Evolutionary conservation across 35 echinoderm and acorn worm genomes (phyloP), one percentile per base, ranked within the genome.

Genomic region (Heliocidaris erythrogramma): DNA sequence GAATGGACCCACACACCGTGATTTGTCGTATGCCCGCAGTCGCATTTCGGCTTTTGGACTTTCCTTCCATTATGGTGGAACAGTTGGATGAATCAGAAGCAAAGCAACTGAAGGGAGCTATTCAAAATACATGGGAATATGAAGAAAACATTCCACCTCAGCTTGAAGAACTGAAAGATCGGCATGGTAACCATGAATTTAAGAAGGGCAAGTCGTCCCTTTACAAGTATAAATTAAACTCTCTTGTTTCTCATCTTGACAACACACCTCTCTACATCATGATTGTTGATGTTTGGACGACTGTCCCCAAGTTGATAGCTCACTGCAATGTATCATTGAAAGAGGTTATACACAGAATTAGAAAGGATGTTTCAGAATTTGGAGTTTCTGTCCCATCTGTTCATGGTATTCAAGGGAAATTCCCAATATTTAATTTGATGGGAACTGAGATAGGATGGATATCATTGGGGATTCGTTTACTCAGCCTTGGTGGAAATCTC

Each of bases 201-300:
- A 97, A 97, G 30, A 97, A 97, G 86, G 94, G 97, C 31, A 97
- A 97, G 60, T 97, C 97, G 0, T 97, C 93, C 49, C 69, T 97
- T 32, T 96, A 96, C 78, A 97, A 97, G 93, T 92, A 94, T 78
- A 93, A 96, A 89, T 52, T 96, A 21, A 61, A 95, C 71, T 96
- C 94, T 13, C 86, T 97, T 24, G 61, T 86, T 30, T 78, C 60
- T 30, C 95, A 97, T 93, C 91, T 97, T 30, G 85, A 49, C 11
- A 97, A 96, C 59, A 95, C 97, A 24, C 97, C 97, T n/a, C 94
- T 97, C 48, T 97, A 97, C 71, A 52, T 97, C 24, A 97, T 97
- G 95, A 85, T 97, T 50, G 85, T 97, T 53, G 97, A 97, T 92
- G 87, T 94, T 49, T 97, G 97, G 97, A 94, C 93, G 30, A 31